Percentiles rank a stretch among this genome's conserved stretches.
Conservation (phyloP, 2,888 invertebrate species). For the Pyrrhia umbra region DNA sequence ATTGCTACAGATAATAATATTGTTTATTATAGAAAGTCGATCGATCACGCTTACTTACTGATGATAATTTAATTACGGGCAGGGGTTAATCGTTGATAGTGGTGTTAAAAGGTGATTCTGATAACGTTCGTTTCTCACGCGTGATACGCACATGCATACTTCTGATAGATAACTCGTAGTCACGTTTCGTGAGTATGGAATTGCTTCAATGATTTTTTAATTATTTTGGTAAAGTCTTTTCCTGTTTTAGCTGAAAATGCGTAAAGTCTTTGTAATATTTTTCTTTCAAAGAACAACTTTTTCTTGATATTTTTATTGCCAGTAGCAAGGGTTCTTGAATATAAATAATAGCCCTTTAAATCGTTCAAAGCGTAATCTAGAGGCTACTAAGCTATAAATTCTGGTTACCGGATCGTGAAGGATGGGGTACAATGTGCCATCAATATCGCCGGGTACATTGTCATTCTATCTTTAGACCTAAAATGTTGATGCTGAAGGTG, state of each 20-base stretch:
- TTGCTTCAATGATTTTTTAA: background rate
- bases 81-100: constrained; percentile 56
- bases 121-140: constrained; percentile 59
- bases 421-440: background rate
- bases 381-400: background rate
- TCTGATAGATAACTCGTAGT: constrained; percentile 10
- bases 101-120: constrained; percentile 62
- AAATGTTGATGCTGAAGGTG: constrained; percentile 31
- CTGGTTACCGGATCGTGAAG: constrained; percentile 1
- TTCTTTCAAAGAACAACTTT: no score
- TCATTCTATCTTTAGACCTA: constrained; percentile 16
- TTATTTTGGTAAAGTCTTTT: background rate
- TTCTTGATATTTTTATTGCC: background rate
- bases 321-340: background rate
- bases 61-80: constrained; percentile 46
- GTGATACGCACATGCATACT: constrained; percentile 60
- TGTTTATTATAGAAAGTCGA: constrained; percentile 46
- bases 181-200: constrained; percentile 21
- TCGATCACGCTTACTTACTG: constrained; percentile 38
- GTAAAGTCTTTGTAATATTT: no score
- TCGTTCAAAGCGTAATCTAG: background rate
- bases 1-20: constrained; percentile 21
- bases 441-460: background rate
- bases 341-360: background rate
- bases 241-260: background rate